phyloP scores from a whole-genome alignment of 2,113 vertebrate genomes.

The Mus pahari region DNA sequence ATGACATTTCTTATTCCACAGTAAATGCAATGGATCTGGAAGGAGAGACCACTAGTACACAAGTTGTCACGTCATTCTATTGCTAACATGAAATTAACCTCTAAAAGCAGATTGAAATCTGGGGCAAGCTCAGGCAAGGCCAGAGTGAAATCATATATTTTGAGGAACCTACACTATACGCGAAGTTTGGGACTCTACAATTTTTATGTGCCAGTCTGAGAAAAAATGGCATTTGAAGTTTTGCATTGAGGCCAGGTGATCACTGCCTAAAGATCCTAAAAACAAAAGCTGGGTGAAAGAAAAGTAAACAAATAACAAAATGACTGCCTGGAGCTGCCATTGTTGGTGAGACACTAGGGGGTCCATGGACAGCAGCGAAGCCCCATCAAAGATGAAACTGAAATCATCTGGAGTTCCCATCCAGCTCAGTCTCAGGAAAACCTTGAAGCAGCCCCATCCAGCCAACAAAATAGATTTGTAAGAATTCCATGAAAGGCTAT shows the following conservation, averaged over 20 bases:
- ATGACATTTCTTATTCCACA: constrained; percentile 21
- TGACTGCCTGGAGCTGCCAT: neutral
- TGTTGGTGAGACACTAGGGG: neutral
- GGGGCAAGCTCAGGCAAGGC: neutral
- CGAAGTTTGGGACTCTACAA: neutral
- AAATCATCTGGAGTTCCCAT: neutral
- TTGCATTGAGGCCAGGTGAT: neutral
- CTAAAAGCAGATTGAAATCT: constrained; percentile 37
- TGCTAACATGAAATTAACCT: neutral
- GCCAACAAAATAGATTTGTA: neutral
- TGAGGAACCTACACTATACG: neutral
- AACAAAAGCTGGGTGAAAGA: neutral
- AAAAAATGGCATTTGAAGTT: neutral
- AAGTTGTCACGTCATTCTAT: neutral
- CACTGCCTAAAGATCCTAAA: neutral
- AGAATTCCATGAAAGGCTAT: neutral
- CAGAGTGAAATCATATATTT: constrained; percentile 26
- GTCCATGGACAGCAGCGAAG: neutral
- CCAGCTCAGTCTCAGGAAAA: constrained; percentile 48
- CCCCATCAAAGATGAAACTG: neutral
- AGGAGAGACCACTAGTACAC: neutral
- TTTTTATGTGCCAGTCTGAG: neutral
- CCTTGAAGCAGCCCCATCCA: neutral
- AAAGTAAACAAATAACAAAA: neutral
- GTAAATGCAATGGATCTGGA: neutral